Conservation (phyloP, 2,113 vertebrate genomes). For the Pedetes capensis region DNA sequence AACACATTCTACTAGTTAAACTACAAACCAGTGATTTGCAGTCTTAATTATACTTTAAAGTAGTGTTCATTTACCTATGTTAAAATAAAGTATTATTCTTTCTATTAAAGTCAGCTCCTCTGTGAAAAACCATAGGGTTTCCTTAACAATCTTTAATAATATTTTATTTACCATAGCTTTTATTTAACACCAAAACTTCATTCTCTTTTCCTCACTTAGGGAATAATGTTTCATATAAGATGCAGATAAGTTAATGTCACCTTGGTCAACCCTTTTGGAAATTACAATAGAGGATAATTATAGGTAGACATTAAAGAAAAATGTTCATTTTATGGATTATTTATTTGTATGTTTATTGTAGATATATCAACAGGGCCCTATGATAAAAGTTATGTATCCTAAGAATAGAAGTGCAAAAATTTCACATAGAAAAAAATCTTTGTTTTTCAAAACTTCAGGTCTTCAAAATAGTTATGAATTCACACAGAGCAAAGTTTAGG, state of each 20-base stretch:
- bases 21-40: background rate
- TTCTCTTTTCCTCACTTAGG: background rate
- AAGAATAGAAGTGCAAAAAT: background rate
- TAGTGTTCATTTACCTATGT: background rate
- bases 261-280: background rate
- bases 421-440: background rate
- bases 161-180: background rate
- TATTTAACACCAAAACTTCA: constrained; percentile 1
- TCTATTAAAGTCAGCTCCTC: background rate
- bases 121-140: background rate
- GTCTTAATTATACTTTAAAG: background rate
- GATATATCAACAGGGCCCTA: background rate
- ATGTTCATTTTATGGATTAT: background rate
- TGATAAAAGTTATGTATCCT: background rate
- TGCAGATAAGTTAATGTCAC: background rate
- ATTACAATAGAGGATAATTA: background rate
- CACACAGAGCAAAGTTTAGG: background rate
- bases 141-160: background rate
- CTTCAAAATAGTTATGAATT: background rate
- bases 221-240: background rate
- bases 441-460: background rate
- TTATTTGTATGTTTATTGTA: background rate
- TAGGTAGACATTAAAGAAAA: background rate
- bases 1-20: background rate
- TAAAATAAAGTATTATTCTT: background rate